Evolutionary conservation across 1,140 invertebrate species (phyloP).

Genomic region (Papilio polytes): DNA sequence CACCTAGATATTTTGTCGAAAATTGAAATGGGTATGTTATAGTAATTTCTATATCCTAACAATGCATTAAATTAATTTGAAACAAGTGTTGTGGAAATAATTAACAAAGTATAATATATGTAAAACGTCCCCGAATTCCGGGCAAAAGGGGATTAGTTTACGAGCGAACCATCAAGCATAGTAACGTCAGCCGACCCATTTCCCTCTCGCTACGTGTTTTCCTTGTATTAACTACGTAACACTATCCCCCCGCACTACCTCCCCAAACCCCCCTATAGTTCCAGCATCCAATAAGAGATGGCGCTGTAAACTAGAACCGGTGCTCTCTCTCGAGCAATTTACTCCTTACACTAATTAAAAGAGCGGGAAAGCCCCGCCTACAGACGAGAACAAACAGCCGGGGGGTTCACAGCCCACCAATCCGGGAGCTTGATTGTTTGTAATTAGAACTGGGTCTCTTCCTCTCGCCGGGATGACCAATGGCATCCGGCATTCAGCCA

Average conservation of each 20-base stretch:
- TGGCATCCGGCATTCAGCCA: slow-evolving; percentile 74
- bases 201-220: slow-evolving; percentile 80
- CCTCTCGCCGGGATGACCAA: slow-evolving; percentile 79
- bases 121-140: slow-evolving; percentile 35
- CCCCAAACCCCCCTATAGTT: slow-evolving; percentile 62
- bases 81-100: slow-evolving; percentile 3
- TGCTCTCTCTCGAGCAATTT: slow-evolving; percentile 81
- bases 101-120: slow-evolving; percentile 19
- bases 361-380: slow-evolving; percentile 78
- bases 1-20: too few species aligned
- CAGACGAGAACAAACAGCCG: slow-evolving; percentile 79
- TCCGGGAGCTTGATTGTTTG: slow-evolving; percentile 80
- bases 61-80: neutral
- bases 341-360: slow-evolving; percentile 84
- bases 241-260: slow-evolving; percentile 59
- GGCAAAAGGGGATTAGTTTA: slow-evolving; percentile 64
- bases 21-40: too few species aligned
- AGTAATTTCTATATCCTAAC: too few species aligned
- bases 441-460: slow-evolving; percentile 81
- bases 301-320: slow-evolving; percentile 74
- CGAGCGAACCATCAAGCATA: slow-evolving; percentile 69
- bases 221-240: slow-evolving; percentile 79
- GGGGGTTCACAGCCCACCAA: slow-evolving; percentile 71
- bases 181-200: slow-evolving; percentile 76
- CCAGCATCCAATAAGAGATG: slow-evolving; percentile 81